A percentile compares a stretch with the other conserved stretches of the same genome.
Conservation (phyloP, 2,113 vertebrate species). For the Psittacula cyanocephala region DNA sequence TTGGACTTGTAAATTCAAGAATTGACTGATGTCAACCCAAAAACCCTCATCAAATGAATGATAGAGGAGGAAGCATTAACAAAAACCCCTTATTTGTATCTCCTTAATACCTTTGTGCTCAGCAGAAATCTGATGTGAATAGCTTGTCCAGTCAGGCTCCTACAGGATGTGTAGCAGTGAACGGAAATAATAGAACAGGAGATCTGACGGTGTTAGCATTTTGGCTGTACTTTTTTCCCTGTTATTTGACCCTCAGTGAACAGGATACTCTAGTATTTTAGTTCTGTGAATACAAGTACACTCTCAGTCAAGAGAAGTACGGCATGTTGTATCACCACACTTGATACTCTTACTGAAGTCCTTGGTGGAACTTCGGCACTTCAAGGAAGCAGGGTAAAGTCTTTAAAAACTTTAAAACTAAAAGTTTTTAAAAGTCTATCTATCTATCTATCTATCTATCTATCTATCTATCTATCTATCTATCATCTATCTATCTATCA, state of each 20-base stretch:
- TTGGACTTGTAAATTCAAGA: not conserved
- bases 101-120: not conserved
- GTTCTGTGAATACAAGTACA: not conserved
- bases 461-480: too few species aligned
- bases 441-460: too few species aligned
- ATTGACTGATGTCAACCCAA: not conserved
- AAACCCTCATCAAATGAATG: not conserved
- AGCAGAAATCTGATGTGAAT: fast-evolving
- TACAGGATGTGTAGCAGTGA: not conserved
- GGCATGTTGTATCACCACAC: too few species aligned
- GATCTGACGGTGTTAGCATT: not conserved
- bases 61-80: not conserved
- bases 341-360: too few species aligned
- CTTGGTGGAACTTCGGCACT: not conserved
- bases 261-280: not conserved
- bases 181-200: not conserved
- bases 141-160: not conserved
- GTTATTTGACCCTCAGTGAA: not conserved
- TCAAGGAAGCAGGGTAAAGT: fast-evolving
- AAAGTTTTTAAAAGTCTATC: too few species aligned
- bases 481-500: too few species aligned
- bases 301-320: not conserved
- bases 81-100: not conserved
- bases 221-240: not conserved
- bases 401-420: not conserved